Base-by-base conservation (phyloP, 2,797 vertebrate species). In the Todus mexicanus region DNA sequence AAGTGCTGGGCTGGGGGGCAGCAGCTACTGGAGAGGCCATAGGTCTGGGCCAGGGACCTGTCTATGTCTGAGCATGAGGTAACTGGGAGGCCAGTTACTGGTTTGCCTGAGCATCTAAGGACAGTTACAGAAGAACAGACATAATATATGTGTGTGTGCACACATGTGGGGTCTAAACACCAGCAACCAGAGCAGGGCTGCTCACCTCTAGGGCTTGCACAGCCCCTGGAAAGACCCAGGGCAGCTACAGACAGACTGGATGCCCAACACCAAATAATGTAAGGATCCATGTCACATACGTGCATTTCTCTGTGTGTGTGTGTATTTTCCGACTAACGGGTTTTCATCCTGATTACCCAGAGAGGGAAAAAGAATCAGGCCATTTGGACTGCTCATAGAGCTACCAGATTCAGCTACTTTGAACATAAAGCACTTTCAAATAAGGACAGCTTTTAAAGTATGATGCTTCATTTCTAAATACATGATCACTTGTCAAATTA, bases 121-220 rank as follows among this genome's bases (percentile, higher is more conserved):
- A 31, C 50, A 19, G 26, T 38, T 19, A 35, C 25, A 35, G 45
- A 22, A 26, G 4, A 23, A 11, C 6, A 29, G 2, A 18, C 20
- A 5, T 2, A 38, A 17, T 7, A 25, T 5, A 6, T 1, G 2
- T 27, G n/a, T 7, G 18, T n/a, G 15, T 6, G 15, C 3, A 11
- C 9, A 6, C 20, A 43, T 37, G 17, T 1, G 13, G 11, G 45
- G 38, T 18, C 40, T 66, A 27, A n/a, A 29, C 12, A 54, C 19
- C 45, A 71, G 27, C 31, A 40, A 21, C 31, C 15, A 20, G 37
- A 57, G 23, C 4, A 2, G 27, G 54, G 42, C 48, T 59, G 37
- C 18, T 27, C 20, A 12, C 17, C 51, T 21, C 37, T 20, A 18
- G 42, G 57, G 27, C 26, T 60, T 26, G 23, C 14, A 15, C 22